These are phyloP conservation scores for Thripadectes ignobilis DNA, from an alignment of 2,797 vertebrate species.

Conservation along the genomic window DNA sequence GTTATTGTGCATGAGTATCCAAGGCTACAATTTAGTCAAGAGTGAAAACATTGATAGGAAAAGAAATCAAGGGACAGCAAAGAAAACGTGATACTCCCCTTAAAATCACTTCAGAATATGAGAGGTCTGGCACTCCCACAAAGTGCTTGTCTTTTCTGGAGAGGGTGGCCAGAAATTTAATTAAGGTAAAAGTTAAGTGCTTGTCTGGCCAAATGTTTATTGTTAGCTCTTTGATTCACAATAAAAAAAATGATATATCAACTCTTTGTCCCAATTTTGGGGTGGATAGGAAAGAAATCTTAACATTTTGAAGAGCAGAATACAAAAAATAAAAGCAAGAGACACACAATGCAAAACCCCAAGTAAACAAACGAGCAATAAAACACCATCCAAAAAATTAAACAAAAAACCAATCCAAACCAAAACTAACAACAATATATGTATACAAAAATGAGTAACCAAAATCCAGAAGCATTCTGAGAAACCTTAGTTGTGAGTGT, in stretches of 20 bases:
- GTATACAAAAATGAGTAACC: background rate
- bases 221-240: background rate
- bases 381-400: background rate
- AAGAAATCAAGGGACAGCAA: background rate
- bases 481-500: background rate
- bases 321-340: background rate
- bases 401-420: background rate
- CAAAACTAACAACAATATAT: background rate
- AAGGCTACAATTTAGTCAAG: background rate
- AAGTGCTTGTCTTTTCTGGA: background rate
- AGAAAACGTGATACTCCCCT: background rate
- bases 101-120: background rate
- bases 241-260: background rate
- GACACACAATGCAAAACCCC: fast-evolving
- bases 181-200: background rate
- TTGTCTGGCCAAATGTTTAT: background rate
- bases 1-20: background rate
- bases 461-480: background rate
- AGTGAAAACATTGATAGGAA: background rate
- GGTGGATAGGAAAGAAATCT: background rate
- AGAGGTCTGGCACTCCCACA: background rate
- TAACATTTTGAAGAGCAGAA: background rate
- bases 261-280: background rate
- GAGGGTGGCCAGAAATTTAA: background rate
- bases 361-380: background rate